Conservation (phyloP, 2,888 invertebrate genomes). For the Protonemura montana region DNA sequence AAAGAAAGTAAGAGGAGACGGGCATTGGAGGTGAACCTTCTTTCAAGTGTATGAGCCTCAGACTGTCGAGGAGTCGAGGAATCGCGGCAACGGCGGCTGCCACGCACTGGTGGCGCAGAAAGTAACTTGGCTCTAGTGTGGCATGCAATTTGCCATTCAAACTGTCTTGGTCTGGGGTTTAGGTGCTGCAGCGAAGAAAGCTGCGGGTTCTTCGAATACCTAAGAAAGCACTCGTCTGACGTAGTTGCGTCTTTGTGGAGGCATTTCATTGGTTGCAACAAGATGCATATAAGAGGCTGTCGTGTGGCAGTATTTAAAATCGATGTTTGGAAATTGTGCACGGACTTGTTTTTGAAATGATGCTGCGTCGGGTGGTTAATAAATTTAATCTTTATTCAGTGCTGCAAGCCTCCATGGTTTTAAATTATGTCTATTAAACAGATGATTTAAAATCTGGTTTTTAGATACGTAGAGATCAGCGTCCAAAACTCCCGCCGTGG, state of each 20-base stretch:
- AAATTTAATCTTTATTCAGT: not conserved
- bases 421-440: not conserved
- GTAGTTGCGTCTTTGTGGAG: no score
- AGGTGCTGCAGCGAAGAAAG: no score
- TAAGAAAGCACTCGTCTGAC: no score
- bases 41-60: not conserved
- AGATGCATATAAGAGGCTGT: no score
- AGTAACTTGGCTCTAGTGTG: not conserved
- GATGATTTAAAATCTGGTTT: not conserved
- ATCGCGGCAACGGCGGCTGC: not conserved
- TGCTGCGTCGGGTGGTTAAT: not conserved
- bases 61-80: not conserved
- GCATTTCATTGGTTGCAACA: no score
- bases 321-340: not conserved
- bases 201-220: no score
- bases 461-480: not conserved
- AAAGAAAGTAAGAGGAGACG: not conserved
- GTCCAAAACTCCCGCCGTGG: not conserved
- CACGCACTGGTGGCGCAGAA: not conserved
- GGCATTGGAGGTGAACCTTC: not conserved
- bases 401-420: not conserved
- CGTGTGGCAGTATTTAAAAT: not conserved
- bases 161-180: no score
- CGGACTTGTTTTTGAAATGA: not conserved
- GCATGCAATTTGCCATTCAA: no score